These are phyloP conservation scores for Andrena fulva DNA, from an alignment of 2,888 invertebrate species.

Conservation along the genomic window DNA sequence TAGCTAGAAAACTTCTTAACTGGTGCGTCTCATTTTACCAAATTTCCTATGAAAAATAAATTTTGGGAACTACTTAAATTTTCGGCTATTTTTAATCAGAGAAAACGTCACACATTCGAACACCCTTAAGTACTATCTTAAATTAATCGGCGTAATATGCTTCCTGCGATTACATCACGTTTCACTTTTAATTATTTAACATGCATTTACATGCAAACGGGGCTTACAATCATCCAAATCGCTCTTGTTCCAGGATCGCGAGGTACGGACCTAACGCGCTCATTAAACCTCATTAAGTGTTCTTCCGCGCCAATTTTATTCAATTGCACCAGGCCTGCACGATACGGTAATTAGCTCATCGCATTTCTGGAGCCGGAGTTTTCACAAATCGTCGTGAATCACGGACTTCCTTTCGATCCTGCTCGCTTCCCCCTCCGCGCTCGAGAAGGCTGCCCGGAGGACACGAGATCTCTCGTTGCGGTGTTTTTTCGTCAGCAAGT, in stretches of 20 bases:
- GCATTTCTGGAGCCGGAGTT: conserved; percentile 43
- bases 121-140: background rate
- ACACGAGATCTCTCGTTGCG: conserved; percentile 38
- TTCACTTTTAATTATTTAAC: conserved; percentile 24
- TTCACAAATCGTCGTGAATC: conserved; percentile 49
- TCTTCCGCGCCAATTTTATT: conserved; percentile 55
- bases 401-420: conserved; percentile 48
- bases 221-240: background rate
- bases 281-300: conserved; percentile 50
- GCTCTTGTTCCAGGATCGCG: background rate
- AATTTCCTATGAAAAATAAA: too few relatives aligned
- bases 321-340: conserved; percentile 29
- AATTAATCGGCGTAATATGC: background rate
- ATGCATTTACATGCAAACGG: conserved; percentile 13
- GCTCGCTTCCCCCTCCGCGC: background rate
- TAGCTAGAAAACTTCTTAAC: too few relatives aligned
- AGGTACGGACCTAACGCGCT: background rate
- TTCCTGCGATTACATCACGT: background rate
- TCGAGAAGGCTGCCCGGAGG: conserved; percentile 8
- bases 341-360: conserved; percentile 47
- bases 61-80: too few relatives aligned
- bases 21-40: too few relatives aligned
- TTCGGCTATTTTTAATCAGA: too few relatives aligned
- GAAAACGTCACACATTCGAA: background rate
- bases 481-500: conserved; percentile 12